These are phyloP conservation scores for Acanthosepion lycidas DNA, from an alignment of 2,888 invertebrate species.

Conservation along the genomic window DNA sequence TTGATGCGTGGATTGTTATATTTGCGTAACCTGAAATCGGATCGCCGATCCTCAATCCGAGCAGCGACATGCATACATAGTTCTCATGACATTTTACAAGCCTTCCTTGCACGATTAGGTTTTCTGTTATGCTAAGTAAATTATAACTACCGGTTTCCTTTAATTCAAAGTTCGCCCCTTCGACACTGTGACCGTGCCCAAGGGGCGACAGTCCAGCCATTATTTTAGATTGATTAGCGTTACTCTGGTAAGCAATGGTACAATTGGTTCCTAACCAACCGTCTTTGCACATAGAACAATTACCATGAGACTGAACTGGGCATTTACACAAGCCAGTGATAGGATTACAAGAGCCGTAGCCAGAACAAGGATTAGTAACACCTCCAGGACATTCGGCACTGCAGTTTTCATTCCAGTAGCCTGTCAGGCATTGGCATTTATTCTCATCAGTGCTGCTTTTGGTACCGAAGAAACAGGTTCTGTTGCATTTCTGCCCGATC, in stretches of 20 bases:
- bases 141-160: constrained; percentile 55
- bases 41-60: constrained; percentile 59
- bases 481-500: constrained; percentile 51
- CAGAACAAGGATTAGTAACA: constrained; percentile 57
- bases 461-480: constrained; percentile 51
- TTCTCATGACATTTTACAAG: constrained; percentile 61
- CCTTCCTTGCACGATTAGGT: constrained; percentile 59
- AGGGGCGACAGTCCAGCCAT: constrained; percentile 54
- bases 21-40: constrained; percentile 54
- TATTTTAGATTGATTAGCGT: not conserved
- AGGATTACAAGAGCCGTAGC: constrained; percentile 60
- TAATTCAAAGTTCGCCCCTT: constrained; percentile 57
- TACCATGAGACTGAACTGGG: constrained; percentile 57
- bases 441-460: not conserved
- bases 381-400: constrained; percentile 62
- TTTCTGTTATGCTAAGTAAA: constrained; percentile 56
- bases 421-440: constrained; percentile 50
- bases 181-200: constrained; percentile 58
- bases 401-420: constrained; percentile 58
- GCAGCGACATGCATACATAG: constrained; percentile 59
- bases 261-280: constrained; percentile 61
- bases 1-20: constrained; percentile 55
- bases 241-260: constrained; percentile 54
- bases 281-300: constrained; percentile 58
- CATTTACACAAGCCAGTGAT: constrained; percentile 58